Conservation (phyloP, 2,797 vertebrate genomes). For the Rhinoraja longicauda region DNA sequence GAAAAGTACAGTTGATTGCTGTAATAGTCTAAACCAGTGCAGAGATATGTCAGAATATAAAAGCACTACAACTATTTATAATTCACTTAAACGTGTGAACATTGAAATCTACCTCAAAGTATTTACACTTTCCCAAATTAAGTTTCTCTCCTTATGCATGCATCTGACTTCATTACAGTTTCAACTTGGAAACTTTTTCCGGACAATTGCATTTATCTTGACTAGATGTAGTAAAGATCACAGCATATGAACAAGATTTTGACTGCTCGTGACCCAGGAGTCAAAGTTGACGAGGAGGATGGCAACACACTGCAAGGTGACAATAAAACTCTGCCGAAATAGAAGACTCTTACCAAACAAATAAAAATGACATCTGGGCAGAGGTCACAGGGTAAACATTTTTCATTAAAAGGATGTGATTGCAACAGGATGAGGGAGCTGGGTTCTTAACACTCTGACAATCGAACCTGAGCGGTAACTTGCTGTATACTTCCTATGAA, state of each 20-base stretch:
- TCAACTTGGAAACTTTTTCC: background rate
- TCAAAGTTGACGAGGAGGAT: background rate
- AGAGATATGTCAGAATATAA: background rate
- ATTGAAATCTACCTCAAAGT: background rate
- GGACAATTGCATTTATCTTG: background rate
- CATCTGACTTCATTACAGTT: background rate
- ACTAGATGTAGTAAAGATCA: background rate
- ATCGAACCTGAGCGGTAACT: background rate
- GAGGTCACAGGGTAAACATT: conserved; percentile 26
- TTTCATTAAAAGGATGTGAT: conserved; percentile 25
- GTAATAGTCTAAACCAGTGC: background rate
- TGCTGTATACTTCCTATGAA: background rate
- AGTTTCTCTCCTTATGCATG: background rate
- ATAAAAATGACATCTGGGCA: background rate
- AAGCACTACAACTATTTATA: background rate
- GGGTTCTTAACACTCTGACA: background rate
- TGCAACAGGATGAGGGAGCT: background rate
- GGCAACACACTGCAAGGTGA: conserved; percentile 18
- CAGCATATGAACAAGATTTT: conserved; percentile 14
- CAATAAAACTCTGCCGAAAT: background rate
- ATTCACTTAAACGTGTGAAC: background rate
- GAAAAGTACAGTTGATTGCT: background rate
- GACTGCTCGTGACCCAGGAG: background rate
- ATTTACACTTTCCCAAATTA: background rate
- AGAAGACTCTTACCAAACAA: background rate